Evolutionary conservation across 2,113 vertebrate genomes (phyloP).

Genomic region (Pachypanchax playfairii): DNA sequence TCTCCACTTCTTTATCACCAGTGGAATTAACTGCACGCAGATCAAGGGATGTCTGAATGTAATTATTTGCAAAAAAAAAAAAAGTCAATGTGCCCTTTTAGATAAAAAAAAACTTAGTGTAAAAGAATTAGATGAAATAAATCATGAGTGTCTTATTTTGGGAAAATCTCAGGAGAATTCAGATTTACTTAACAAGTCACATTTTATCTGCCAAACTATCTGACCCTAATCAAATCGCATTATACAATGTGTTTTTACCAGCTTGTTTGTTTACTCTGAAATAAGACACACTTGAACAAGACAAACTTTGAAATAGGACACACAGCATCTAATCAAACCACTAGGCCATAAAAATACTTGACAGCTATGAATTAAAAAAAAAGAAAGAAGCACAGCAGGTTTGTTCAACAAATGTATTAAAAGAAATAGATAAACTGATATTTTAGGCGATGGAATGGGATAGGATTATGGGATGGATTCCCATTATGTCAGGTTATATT

Average conservation of each 20-base stretch:
- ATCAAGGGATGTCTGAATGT: background rate
- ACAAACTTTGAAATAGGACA: slow-evolving; percentile 40
- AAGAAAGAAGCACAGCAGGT: slow-evolving; percentile 22
- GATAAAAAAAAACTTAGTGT: slow-evolving; percentile 19
- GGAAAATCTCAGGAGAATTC: slow-evolving; percentile 27
- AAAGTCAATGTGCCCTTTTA: slow-evolving; percentile 10
- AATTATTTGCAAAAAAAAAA: slow-evolving; percentile 14
- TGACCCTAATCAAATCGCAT: slow-evolving; percentile 56
- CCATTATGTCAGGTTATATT: no score
- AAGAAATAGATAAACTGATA: slow-evolving; percentile 1
- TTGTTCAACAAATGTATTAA: slow-evolving; percentile 22
- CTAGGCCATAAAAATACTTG: slow-evolving; percentile 52
- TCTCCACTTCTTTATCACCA: slow-evolving; percentile 6
- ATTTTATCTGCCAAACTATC: slow-evolving; percentile 30
- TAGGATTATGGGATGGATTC: no score
- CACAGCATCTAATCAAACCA: slow-evolving; percentile 55
- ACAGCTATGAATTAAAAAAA: slow-evolving; percentile 34
- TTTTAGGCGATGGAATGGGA: background rate
- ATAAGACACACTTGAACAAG: no score
- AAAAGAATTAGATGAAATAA: slow-evolving; percentile 32
- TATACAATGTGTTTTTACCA: slow-evolving; percentile 39
- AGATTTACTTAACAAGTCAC: slow-evolving; percentile 47
- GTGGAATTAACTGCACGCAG: slow-evolving; percentile 17
- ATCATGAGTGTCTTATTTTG: slow-evolving; percentile 36
- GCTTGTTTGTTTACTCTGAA: slow-evolving; percentile 33